phyloP scores from a whole-genome alignment of 2,888 invertebrate genomes.

The Machimus atricapillus region DNA sequence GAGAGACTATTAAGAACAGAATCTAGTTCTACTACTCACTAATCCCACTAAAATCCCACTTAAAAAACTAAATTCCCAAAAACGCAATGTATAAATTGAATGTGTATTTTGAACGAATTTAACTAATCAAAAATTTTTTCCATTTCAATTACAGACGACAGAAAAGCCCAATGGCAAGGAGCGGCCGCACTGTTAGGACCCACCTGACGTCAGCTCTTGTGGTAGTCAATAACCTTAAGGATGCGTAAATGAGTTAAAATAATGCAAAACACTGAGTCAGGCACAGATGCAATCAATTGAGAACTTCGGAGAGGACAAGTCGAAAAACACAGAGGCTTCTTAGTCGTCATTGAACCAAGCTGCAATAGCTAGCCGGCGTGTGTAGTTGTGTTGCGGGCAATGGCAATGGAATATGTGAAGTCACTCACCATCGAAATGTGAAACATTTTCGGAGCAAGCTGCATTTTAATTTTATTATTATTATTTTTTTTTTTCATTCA shows the following conservation, averaged over 20 bases:
- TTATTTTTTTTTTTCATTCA: neutral
- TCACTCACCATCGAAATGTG: slow-evolving; percentile 24
- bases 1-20: too few relatives aligned
- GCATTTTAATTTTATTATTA: slow-evolving; percentile 4
- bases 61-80: too few relatives aligned
- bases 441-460: slow-evolving; percentile 20
- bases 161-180: slow-evolving; percentile 40
- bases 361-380: neutral
- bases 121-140: neutral
- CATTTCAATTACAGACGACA: slow-evolving; percentile 40
- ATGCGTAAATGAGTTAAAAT: slow-evolving; percentile 31
- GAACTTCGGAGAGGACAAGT: neutral
- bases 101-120: neutral
- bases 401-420: slow-evolving; percentile 24
- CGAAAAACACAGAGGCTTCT: slow-evolving; percentile 1
- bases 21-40: too few relatives aligned
- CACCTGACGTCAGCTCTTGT: neutral
- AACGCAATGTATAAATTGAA: neutral
- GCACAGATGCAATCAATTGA: slow-evolving; percentile 46
- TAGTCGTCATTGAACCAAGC: slow-evolving; percentile 17
- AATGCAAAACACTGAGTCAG: slow-evolving; percentile 42
- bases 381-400: slow-evolving; percentile 25
- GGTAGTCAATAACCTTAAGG: slow-evolving; percentile 25
- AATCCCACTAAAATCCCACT: too few relatives aligned
- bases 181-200: slow-evolving; percentile 10